Base-by-base conservation (phyloP, 2,797 vertebrate genomes). In the Valencia hispanica region DNA sequence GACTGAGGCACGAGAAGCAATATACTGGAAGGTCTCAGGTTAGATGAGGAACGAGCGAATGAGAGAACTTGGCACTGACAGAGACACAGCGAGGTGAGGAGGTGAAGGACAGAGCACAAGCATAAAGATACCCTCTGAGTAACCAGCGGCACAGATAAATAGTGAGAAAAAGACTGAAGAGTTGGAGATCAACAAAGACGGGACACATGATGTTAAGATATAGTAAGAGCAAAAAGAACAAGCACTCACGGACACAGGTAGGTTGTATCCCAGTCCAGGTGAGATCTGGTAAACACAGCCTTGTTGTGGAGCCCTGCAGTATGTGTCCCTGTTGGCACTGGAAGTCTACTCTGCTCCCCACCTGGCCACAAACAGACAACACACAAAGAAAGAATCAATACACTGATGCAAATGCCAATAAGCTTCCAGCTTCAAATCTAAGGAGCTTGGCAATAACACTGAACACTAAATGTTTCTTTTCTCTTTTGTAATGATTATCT, bases 321-420 rank as follows among this genome's bases (percentile, higher is more conserved):
- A 99, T 94, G 75, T 99, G 96, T 75, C 97, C 97, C 88, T 97
- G 97, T 91, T 98, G 97, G 92, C 98, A 99, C 25, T 97, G 96
- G 90, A 99, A 99, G 48, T 97, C 97, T 48, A 99, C 87, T 87
- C 96, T 86, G 90, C 96, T 97, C 89, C 97, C 97, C 88, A 99
- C 96, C 98, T 98, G 91, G 79, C 71, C 84, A 77, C 86, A 80
- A 76, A 88, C 72, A 91, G 80, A 86, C 68, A 91, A n/a, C 73
- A 84, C 75, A 92, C 77, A 84, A 84, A 88, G 77, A 77, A 70
- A 66, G 72, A 81, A 88, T 93, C 92, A 89, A 91, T 88, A 89
- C 84, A 68, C 87, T 88, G 87, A 93, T 88, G 86, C 78, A 90
- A 90, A 94, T 89, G 91, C 79, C 92, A 90, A 92, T 88, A 92